These are phyloP conservation scores for Clarias platycephalus DNA, from an alignment of 2,797 vertebrate genomes.

Conservation along the genomic window DNA sequence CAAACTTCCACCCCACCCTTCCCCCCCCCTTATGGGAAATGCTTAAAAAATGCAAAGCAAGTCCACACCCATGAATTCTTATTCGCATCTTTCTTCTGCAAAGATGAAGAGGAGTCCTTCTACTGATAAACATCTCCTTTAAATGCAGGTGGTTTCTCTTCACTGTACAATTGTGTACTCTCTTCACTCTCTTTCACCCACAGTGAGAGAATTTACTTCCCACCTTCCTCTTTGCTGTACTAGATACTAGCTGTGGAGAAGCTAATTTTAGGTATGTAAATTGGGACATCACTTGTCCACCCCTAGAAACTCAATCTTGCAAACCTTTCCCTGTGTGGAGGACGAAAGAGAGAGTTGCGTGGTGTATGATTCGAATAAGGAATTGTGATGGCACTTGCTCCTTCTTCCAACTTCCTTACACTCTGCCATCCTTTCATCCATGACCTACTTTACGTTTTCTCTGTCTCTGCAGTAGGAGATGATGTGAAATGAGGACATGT, in stretches of 20 bases:
- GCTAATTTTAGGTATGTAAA: constrained; percentile 70
- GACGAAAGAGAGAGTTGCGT: neutral
- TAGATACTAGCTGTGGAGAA: constrained; percentile 46
- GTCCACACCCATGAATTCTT: neutral
- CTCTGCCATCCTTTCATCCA: constrained; percentile 42
- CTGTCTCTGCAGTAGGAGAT: constrained; percentile 27
- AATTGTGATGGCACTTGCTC: neutral
- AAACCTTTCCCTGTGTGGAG: neutral
- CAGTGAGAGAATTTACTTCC: constrained; percentile 20
- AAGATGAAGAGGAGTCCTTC: neutral
- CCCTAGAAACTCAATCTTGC: constrained; percentile 43
- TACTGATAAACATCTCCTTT: neutral
- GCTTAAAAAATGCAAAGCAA: neutral
- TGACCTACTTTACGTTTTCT: constrained; percentile 37
- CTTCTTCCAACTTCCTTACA: neutral
- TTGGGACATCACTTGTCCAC: constrained; percentile 63
- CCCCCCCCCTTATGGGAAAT: neutral
- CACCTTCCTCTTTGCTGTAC: constrained; percentile 36
- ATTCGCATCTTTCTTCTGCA: neutral
- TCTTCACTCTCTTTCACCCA: neutral
- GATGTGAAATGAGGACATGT: constrained; percentile 30
- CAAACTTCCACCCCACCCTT: too few relatives aligned
- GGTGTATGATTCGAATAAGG: neutral
- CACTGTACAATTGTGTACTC: neutral
- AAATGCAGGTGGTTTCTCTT: constrained; percentile 10